Evolutionary conservation across 1,140 invertebrate genomes (phyloP).

Genomic region (Rhyacophila brunnea): DNA sequence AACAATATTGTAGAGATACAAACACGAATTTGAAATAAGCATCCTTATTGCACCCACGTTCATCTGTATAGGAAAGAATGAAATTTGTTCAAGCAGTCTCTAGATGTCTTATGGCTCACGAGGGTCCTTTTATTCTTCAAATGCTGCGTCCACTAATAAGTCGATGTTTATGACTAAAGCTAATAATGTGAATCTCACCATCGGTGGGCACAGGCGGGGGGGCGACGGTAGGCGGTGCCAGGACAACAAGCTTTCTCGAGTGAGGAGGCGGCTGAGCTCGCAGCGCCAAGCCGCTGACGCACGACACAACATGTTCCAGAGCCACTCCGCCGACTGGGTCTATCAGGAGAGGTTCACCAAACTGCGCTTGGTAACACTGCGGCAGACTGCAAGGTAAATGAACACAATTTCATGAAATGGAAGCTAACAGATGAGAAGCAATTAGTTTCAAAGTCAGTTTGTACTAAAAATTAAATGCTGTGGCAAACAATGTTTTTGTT

Average conservation of each 20-base stretch:
- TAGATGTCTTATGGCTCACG: too few species aligned
- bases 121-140: too few species aligned
- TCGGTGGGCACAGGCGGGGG: slow-evolving; percentile 3
- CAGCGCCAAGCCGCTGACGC: slow-evolving; percentile 61
- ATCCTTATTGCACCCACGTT: too few species aligned
- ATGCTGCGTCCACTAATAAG: too few species aligned
- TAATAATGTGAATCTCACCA: slow-evolving; percentile 2
- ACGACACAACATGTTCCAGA: slow-evolving; percentile 77
- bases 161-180: too few species aligned
- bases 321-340: slow-evolving; percentile 66
- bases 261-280: slow-evolving; percentile 29
- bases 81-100: background rate
- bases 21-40: too few species aligned
- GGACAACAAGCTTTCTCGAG: slow-evolving; percentile 22
- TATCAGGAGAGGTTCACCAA: slow-evolving; percentile 55
- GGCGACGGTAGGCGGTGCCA: background rate
- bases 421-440: too few species aligned
- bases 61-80: background rate
- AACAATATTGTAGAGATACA: too few species aligned
- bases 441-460: too few species aligned
- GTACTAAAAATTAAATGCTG: too few species aligned
- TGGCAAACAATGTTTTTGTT: too few species aligned
- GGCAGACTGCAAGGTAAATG: slow-evolving; percentile 63
- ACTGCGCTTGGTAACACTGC: slow-evolving; percentile 74
- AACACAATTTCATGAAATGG: too few species aligned